Evolutionary conservation across 1,140 invertebrate species (phyloP).

Genomic region (Cepaea nemoralis): DNA sequence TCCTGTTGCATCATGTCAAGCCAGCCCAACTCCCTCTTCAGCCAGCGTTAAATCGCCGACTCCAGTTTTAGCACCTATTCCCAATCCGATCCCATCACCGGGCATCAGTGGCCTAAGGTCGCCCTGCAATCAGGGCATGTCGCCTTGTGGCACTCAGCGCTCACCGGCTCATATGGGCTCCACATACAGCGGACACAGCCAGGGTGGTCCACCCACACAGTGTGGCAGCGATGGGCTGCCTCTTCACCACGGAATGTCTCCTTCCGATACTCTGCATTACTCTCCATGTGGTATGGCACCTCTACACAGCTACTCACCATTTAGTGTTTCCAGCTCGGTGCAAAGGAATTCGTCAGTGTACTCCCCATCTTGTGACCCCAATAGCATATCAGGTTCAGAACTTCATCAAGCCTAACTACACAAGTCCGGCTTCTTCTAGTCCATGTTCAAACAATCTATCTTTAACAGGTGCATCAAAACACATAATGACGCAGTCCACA

Average conservation of each 20-base stretch:
- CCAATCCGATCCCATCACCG: conserved; percentile 34
- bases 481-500: background rate
- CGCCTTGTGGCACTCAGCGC: conserved; percentile 33
- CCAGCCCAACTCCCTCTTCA: conserved; percentile 41
- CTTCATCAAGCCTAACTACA: background rate
- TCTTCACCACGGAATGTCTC: conserved; percentile 16
- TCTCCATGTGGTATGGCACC: conserved; percentile 21
- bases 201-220: conserved; percentile 2
- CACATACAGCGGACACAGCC: conserved; percentile 17
- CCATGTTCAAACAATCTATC: background rate
- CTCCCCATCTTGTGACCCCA: conserved; percentile 15
- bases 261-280: conserved; percentile 24
- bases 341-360: conserved; percentile 19
- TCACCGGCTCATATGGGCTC: conserved; percentile 29
- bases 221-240: background rate
- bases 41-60: conserved; percentile 36
- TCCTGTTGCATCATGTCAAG: conserved; percentile 34
- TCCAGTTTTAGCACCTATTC: conserved; percentile 31
- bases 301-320: background rate
- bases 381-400: background rate
- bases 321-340: background rate
- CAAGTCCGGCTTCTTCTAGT: background rate
- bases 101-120: conserved; percentile 33
- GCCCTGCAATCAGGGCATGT: conserved; percentile 32
- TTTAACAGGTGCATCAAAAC: background rate